Evolutionary conservation across 2,797 vertebrate species (phyloP).

Genomic region (Scolopax bukidnonensis): DNA sequence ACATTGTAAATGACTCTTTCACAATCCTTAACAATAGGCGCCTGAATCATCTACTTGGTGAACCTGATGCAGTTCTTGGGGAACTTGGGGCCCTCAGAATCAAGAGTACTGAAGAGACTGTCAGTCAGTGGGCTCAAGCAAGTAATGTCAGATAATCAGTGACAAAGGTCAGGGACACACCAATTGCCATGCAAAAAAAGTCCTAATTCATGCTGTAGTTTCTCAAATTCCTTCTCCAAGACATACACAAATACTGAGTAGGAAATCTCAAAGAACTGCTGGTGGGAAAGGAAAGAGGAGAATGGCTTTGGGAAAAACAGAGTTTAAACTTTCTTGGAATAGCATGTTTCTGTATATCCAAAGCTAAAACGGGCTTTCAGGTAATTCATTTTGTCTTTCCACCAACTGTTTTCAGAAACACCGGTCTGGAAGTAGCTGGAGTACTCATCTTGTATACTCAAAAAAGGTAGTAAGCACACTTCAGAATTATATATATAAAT

Average conservation of each 20-base stretch:
- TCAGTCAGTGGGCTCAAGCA: not conserved
- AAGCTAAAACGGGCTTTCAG: not conserved
- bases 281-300: not conserved
- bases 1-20: not conserved
- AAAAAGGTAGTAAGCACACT: not conserved
- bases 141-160: not conserved
- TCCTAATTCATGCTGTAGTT: not conserved
- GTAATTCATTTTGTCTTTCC: not conserved
- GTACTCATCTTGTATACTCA: not conserved
- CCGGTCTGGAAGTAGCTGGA: not conserved
- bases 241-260: not conserved
- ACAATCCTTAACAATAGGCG: not conserved
- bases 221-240: not conserved
- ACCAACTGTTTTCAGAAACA: not conserved
- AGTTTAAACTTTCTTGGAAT: not conserved
- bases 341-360: not conserved
- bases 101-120: not conserved
- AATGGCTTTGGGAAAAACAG: not conserved
- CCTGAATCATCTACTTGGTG: not conserved
- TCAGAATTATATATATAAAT: not conserved
- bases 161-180: not conserved
- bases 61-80: not conserved
- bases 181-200: accelerated
- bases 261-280: not conserved
- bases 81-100: not conserved